Conservation (phyloP, 1,140 invertebrate genomes). For the Palaemon carinicauda region DNA sequence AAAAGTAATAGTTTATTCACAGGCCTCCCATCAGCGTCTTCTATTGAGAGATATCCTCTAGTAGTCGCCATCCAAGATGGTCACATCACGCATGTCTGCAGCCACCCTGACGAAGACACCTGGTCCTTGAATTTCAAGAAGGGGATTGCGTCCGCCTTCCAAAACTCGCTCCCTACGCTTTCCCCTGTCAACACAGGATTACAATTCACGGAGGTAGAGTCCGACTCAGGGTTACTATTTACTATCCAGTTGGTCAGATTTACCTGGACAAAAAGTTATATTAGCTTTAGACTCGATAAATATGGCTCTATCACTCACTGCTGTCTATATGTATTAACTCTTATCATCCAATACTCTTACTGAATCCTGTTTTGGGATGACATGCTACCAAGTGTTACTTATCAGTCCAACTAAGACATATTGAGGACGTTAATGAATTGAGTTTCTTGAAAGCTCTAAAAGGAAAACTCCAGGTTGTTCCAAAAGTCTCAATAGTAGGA, state of each 20-base stretch:
- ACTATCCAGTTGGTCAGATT: background rate
- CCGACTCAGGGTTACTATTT: background rate
- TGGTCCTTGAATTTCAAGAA: constrained; percentile 52
- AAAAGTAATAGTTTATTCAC: background rate
- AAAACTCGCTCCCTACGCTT: constrained; percentile 44
- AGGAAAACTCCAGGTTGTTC: too few species aligned
- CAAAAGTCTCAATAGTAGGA: too few species aligned
- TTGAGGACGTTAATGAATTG: too few species aligned
- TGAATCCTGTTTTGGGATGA: too few species aligned
- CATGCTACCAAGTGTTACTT: too few species aligned
- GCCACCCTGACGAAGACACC: constrained; percentile 37
- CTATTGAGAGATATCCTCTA: constrained; percentile 35
- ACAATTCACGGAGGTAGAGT: constrained; percentile 35
- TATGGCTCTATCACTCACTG: too few species aligned
- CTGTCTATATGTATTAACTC: too few species aligned
- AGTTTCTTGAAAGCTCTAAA: too few species aligned
- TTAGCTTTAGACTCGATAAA: too few species aligned
- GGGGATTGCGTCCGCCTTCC: constrained; percentile 44
- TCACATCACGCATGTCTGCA: constrained; percentile 37
- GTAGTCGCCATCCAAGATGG: constrained; percentile 43
- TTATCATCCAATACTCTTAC: too few species aligned
- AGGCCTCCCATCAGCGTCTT: background rate
- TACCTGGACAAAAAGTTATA: too few species aligned
- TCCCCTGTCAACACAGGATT: constrained; percentile 6
- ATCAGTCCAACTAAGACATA: too few species aligned